Evolutionary conservation across 2,888 invertebrate genomes (phyloP), one percentile per base, ranked within the genome.

Genomic region (Drosophila demipolita): DNA sequence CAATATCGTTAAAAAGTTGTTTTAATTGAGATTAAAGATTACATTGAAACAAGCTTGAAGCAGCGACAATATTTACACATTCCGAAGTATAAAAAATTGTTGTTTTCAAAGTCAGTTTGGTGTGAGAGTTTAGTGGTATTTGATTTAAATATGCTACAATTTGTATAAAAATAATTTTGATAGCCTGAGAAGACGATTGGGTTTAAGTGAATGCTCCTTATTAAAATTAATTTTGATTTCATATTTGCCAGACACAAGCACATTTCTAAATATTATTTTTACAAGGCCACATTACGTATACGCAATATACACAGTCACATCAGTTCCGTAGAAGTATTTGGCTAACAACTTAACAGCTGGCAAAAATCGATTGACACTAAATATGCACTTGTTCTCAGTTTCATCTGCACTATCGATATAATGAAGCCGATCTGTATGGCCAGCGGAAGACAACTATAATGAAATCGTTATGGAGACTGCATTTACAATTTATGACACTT

Each of bases 401-500:
- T 33, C 35, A 42, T 59, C 50, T 50, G 66, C 49, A 42, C 55
- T 63, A 63, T 64, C 66, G 57, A 78, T 58, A 64, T 74, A 45
- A 58, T 12, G 12, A 45, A 45, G 7, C 45, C 45, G 23, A 45
- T 45, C 45, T 8, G 15, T 45, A 15, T 23, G 23, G 15, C 7
- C 3, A 23, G 6, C 29, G 29, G 29, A 29, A 29, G 29, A 29
- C 29, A 6, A 29, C 29, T 29, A 26, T 15, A 45, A 23, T n/a
- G 20, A 36, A 33, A 29, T 53, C 20, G 17, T 23, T 12, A 15
- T 36, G 60, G 26, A 52, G 33, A 66, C 65, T 69, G 64, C 73
- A 79, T 76, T 70, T 80, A 70, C 66, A 67, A 76, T 80, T 76
- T 76, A 73, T 76, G 64, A 50, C 68, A 66, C 62, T 45, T 45